Evolutionary conservation across 1,140 invertebrate genomes (phyloP), one percentile per base, ranked within the genome.

Genomic region (Drosophila punjabiensis): DNA sequence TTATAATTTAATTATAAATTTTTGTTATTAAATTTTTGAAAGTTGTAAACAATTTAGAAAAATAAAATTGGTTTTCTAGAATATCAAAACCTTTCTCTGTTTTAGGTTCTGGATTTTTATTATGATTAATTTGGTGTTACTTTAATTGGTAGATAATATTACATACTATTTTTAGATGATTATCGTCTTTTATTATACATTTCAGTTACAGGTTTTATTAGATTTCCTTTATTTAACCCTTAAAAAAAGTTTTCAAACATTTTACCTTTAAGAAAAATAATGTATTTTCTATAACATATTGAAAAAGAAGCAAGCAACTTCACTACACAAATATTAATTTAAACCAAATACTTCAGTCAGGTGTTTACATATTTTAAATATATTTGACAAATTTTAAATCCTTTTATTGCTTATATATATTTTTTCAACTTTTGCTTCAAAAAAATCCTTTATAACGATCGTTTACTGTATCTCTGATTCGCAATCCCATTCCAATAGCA

Each of bases 401-500:
- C 8, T 20, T 35, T 10, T 56, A 30, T 10, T n/a, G 8, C 50
- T 3, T 8, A 4, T 14, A 14, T 0, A 33, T 13, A 4, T 18
- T 8, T 11, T 18, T 8, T 6, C 33, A 20, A 32, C 10, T 20
- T 24, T 24, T 1, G 28, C 9, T n/a, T 33, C 28, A 18, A 20
- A 5, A 41, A 41, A 30, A 20, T 4, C 16, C 3, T 2, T 55
- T 30, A 1, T 20, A 11, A 16, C 20, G 14, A 50, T 1, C 0
- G 5, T 35, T 7, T 1, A 37, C 50, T 69, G 68, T 69, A 47
- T 28, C 32, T 52, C 14, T 9, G 9, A 37, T 24, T 56, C 48
- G 68, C 65, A 71, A 14, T 69, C 70, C 67, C 70, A 74, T 73
- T 62, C 70, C 70, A 74, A 74, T 62, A 47, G 70, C 55, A 74